These are phyloP conservation scores for Drosophila subsilvestris DNA, from an alignment of 2,888 invertebrate species.

Conservation along the genomic window DNA sequence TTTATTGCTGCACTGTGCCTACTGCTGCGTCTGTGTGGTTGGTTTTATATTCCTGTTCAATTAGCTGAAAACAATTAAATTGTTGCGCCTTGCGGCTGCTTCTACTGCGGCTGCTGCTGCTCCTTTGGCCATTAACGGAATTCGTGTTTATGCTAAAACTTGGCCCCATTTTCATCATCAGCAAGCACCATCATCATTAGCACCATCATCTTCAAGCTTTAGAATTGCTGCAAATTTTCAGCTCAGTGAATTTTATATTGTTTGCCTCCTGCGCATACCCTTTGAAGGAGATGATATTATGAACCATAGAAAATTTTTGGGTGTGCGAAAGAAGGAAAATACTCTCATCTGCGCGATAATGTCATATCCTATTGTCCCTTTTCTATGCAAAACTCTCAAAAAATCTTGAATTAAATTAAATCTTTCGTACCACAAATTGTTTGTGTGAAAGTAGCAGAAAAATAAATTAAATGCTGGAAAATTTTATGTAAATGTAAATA, in stretches of 20 bases:
- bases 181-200: conserved; percentile 18
- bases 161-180: conserved; percentile 59
- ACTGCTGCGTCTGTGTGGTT: conserved; percentile 13
- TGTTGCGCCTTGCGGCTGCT: conserved; percentile 16
- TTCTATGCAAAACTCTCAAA: too few relatives aligned
- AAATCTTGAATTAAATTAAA: too few relatives aligned
- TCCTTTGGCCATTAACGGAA: conserved; percentile 59
- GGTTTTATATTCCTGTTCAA: conserved; percentile 38
- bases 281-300: not conserved
- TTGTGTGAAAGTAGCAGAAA: too few relatives aligned
- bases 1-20: conserved; percentile 17
- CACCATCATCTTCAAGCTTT: not conserved
- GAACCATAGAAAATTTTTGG: not conserved
- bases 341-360: too few relatives aligned
- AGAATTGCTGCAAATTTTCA: conserved; percentile 23
- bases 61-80: conserved; percentile 45
- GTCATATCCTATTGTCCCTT: too few relatives aligned
- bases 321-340: too few relatives aligned
- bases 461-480: too few relatives aligned
- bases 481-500: too few relatives aligned
- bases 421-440: too few relatives aligned
- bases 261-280: not conserved
- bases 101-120: not conserved
- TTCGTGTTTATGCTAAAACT: conserved; percentile 64
- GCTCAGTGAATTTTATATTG: conserved; percentile 30